Base-by-base conservation (phyloP, 2,113 vertebrate genomes). In the Myotis davidii region DNA sequence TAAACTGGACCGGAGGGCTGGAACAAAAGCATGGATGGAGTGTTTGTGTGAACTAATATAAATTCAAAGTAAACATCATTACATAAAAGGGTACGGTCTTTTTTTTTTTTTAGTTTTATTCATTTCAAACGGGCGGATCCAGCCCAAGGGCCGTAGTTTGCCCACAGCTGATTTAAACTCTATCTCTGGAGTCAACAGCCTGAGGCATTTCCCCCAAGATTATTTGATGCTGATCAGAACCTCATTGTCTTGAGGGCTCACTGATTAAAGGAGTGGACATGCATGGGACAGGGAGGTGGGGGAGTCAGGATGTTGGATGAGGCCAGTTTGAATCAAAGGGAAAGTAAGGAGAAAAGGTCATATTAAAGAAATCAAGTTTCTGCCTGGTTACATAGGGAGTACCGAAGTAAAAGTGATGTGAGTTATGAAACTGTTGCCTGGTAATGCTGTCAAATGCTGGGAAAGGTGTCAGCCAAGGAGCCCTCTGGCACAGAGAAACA, bases 321-420 rank as follows among this genome's bases (percentile, higher is more conserved):
- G 45, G 74, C 45, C 29, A 52, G 29, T 52, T 11, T n/a, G 17
- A 50, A n/a, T 52, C 45, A 6, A 12, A 77, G 50, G 45, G 29
- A 52, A 52, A 45, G 42, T 21, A 77, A n/a, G 74, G 45, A 50
- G 29, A 77, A 52, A 76, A 52, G 17, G 74, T 52, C 74, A 6
- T 20, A n/a, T 50, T n/a, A 76, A 50, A 77, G 29, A 77, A 50
- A n/a, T 77, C 21, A 50, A 50, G 29, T 77, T 52, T 76, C 73
- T n/a, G 45, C 17, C 4, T n/a, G 74, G 27, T n/a, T 21, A 77
- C 45, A 21, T 12, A n/a, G 1, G 11, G 32, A 37, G 9, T 2
- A 0, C 0, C 1, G 3, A 4, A 27, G 11, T 56, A 42, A 37
- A 5, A 20, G 6, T 32, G 6, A 3, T 23, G 3, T 45, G 27